Conservation (phyloP, 2,888 invertebrate genomes). For the Drosophila aldrichi region DNA sequence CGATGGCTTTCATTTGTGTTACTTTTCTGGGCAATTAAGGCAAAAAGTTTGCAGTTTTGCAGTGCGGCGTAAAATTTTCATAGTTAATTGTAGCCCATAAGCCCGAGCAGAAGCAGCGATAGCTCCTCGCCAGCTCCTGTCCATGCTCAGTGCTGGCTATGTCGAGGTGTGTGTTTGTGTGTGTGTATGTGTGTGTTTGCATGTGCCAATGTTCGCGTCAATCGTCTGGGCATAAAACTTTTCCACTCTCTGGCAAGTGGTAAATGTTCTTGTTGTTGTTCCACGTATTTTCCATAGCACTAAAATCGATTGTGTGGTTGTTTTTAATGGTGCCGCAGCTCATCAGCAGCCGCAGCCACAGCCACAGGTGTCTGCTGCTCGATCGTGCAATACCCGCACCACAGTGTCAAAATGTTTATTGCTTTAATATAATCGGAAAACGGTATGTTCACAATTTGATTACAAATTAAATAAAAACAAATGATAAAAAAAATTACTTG, state of each 20-base stretch:
- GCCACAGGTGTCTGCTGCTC: constrained; percentile 1
- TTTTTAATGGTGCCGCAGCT: constrained; percentile 25
- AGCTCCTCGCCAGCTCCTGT: not conserved
- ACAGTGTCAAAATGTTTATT: not conserved
- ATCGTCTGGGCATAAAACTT: constrained; percentile 50
- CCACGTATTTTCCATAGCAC: constrained; percentile 21
- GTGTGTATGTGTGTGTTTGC: not conserved
- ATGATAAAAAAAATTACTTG: too few relatives aligned
- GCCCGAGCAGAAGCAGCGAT: constrained; percentile 3
- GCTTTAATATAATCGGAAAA: not conserved
- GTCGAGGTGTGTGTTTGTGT: not conserved
- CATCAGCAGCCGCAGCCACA: constrained; percentile 17
- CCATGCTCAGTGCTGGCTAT: not conserved
- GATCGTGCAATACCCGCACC: not conserved
- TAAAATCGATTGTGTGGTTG: constrained; percentile 42
- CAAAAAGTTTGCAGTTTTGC: constrained; percentile 63
- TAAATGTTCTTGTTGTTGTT: constrained; percentile 16
- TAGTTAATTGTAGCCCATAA: constrained; percentile 68
- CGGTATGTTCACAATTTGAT: not conserved
- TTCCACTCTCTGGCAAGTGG: constrained; percentile 33
- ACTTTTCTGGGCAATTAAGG: constrained; percentile 81
- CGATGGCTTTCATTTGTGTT: constrained; percentile 81
- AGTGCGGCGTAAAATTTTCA: constrained; percentile 73
- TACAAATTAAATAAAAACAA: not conserved
- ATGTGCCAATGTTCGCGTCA: constrained; percentile 27